Percentiles rank a stretch among this genome's conserved stretches.
phyloP scores from a whole-genome alignment of 1,140 invertebrate genomes.

The Ceratina australensis region DNA sequence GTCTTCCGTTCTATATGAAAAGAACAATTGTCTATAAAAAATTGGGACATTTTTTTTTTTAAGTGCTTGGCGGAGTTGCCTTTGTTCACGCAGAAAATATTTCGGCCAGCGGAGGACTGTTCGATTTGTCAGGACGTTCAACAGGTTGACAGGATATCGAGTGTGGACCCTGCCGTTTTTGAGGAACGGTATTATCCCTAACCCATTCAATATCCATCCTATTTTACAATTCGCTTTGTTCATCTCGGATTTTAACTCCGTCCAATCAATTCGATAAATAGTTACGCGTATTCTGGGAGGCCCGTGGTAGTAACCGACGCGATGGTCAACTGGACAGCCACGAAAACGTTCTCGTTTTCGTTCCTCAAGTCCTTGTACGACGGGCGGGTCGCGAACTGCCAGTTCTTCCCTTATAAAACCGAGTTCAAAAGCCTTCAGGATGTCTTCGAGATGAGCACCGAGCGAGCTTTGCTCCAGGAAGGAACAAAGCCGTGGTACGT shows the following conservation, averaged over 20 bases:
- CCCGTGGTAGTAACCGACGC: slow-evolving; percentile 93
- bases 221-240: background rate
- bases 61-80: slow-evolving; percentile 84
- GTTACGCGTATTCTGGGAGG: slow-evolving; percentile 87
- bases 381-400: slow-evolving; percentile 85
- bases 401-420: slow-evolving; percentile 95
- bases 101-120: slow-evolving; percentile 88
- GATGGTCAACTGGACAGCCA: slow-evolving; percentile 88
- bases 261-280: slow-evolving; percentile 52
- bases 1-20: background rate
- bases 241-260: background rate
- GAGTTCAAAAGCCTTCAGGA: slow-evolving; percentile 88
- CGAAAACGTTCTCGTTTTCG: slow-evolving; percentile 84
- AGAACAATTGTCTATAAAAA: background rate
- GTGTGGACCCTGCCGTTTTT: slow-evolving; percentile 84
- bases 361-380: slow-evolving; percentile 90
- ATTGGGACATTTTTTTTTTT: slow-evolving; percentile 61
- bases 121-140: slow-evolving; percentile 84
- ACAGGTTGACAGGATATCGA: slow-evolving; percentile 82
- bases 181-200: slow-evolving; percentile 79
- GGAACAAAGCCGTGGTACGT: slow-evolving; percentile 91
- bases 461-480: slow-evolving; percentile 82
- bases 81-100: slow-evolving; percentile 80
- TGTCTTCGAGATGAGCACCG: slow-evolving; percentile 88
- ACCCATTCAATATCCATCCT: background rate